phyloP scores from a whole-genome alignment of 2,888 invertebrate genomes.

The Diogma glabrata region DNA sequence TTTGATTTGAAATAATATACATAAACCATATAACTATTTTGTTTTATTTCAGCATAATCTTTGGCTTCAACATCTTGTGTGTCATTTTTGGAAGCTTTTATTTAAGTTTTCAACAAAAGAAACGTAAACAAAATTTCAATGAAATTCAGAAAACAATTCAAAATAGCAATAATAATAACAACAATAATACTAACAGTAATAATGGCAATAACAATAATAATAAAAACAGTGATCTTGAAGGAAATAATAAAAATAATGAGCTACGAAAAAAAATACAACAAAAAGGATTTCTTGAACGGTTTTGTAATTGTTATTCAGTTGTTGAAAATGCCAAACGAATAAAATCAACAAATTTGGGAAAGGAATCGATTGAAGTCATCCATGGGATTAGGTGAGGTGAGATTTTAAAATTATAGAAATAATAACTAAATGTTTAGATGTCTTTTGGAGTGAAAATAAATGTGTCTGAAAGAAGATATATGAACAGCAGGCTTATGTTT shows the following conservation, averaged over 20 bases:
- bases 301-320: constrained; percentile 18
- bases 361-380: constrained; percentile 18
- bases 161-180: neutral
- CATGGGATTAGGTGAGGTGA: constrained; percentile 28
- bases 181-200: neutral
- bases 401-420: no score
- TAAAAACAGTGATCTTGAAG: neutral
- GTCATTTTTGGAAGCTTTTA: neutral
- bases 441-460: no score
- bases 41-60: neutral
- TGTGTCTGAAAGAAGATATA: no score
- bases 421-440: no score
- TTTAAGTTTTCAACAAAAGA: neutral
- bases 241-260: constrained; percentile 1
- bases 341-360: constrained; percentile 14
- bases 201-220: neutral
- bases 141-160: no score
- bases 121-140: neutral
- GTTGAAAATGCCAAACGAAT: constrained; percentile 17
- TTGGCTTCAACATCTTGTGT: neutral
- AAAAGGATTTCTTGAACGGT: constrained; percentile 11
- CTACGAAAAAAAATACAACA: constrained; percentile 3
- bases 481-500: no score
- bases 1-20: neutral
- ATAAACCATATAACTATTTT: neutral